Evolutionary conservation across 2,113 vertebrate species (phyloP), one percentile per base, ranked within the genome.

Genomic region (Fulica atra): DNA sequence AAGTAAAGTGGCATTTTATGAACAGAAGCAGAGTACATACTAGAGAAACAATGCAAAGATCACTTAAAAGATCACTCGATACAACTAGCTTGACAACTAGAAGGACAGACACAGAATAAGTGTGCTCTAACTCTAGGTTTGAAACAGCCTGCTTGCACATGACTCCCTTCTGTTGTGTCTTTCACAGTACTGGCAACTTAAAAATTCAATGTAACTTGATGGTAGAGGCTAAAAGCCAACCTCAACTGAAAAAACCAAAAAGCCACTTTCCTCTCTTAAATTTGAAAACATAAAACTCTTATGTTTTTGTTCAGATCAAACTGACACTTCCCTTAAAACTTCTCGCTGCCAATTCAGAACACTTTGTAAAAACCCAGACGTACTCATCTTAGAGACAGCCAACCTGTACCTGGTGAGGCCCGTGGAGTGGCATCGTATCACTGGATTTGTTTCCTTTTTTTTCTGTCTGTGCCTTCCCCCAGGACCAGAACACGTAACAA

Each of bases 361-460:
- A 13, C 16, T 7, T 79, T 78, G 78, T 66, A 21, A 9, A 53
- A 87, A 73, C 42, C 4, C 23, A 54, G 20, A 66, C 2, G 1
- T 31, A 31, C 5, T 53, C 26, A 38, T 56, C n/a, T 38, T 15
- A n/a, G 25, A 57, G 33, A 28, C 13, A 60, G 33, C 23, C 13
- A 56, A 25, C 7, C 36, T 36, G 60, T 23, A 59, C 31, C 33
- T 9, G 10, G 5, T 3, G 19, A 70, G 40, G 31, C 59, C 48
- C 17, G 44, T n/a, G 68, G 38, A 82, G 38, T 29, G 65, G 57
- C 21, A 57, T 11, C 4, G 0, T 21, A 33, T 6, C 31, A 46
- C 7, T 0, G 0, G 20, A 18, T 3, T 6, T 35, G 19, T 3
- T 20, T 9, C 6, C 13, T n/a, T 50, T 56, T 54, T 56, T 69